Percentiles rank a stretch among this genome's conserved stretches.
These are phyloP conservation scores for Bombus superbus DNA, from an alignment of 1,140 invertebrate species.

Conservation along the genomic window DNA sequence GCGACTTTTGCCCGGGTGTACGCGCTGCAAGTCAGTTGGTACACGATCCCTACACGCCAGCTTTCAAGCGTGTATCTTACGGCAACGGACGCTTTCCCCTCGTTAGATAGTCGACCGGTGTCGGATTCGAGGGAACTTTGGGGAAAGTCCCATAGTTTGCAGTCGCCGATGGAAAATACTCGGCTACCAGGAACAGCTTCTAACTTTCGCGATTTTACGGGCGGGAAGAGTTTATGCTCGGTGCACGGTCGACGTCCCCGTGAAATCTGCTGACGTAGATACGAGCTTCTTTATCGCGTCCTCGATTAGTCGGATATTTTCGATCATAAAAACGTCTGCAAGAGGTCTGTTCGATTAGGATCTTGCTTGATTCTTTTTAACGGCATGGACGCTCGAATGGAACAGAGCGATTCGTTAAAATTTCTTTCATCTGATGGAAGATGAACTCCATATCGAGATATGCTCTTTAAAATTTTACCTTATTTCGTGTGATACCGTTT, in stretches of 20 bases:
- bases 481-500: neutral
- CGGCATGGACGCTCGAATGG: neutral
- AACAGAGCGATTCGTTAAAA: neutral
- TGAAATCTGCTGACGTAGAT: constrained; percentile 27
- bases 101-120: too few species aligned
- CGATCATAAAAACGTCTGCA: neutral
- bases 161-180: constrained; percentile 19
- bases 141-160: constrained; percentile 15
- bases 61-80: too few species aligned
- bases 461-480: too few species aligned
- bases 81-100: too few species aligned
- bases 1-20: too few species aligned
- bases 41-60: too few species aligned
- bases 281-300: constrained; percentile 40
- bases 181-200: neutral
- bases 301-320: constrained; percentile 17
- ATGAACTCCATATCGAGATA: neutral
- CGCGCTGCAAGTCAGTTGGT: too few species aligned
- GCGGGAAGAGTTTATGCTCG: constrained; percentile 33
- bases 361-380: neutral
- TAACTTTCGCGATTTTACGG: constrained; percentile 59
- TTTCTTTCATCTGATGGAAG: neutral
- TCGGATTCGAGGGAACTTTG: constrained; percentile 5
- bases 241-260: constrained; percentile 1
- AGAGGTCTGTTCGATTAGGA: neutral